Conservation (phyloP, 2,113 vertebrate genomes). For the Lagopus muta region DNA sequence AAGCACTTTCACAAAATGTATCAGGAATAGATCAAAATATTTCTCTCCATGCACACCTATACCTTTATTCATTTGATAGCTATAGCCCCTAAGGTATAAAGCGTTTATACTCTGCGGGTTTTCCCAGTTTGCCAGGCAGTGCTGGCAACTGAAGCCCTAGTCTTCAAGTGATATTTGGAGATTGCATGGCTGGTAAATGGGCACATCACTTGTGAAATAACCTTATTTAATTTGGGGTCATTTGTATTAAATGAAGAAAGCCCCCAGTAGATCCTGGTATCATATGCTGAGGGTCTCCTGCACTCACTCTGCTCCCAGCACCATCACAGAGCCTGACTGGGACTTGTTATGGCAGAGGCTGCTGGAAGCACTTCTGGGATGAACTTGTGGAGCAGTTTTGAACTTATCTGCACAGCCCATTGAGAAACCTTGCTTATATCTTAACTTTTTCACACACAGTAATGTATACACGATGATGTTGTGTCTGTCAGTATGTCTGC, state of each 20-base stretch:
- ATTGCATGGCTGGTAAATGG: not conserved
- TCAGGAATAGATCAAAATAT: not conserved
- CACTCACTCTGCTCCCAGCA: not conserved
- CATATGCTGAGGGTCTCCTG: accelerated
- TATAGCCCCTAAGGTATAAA: not conserved
- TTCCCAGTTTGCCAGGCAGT: not conserved
- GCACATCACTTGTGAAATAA: not conserved
- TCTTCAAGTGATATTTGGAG: not conserved
- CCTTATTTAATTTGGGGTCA: not conserved
- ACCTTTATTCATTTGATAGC: not conserved
- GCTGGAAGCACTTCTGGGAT: not conserved
- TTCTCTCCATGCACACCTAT: not conserved
- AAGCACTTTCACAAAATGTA: not conserved
- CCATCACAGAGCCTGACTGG: not conserved
- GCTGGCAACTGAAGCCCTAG: not conserved
- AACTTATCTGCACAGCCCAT: not conserved
- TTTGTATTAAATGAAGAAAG: not conserved
- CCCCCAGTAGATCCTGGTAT: not conserved
- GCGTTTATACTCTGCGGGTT: not conserved
- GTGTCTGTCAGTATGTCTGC: not conserved
- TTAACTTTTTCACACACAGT: not conserved
- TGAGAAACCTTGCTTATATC: not conserved
- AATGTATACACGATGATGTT: accelerated
- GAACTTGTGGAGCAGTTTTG: not conserved
- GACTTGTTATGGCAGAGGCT: not conserved